phyloP scores from a whole-genome alignment of 1,140 invertebrate genomes.

The Ericerus pela region DNA sequence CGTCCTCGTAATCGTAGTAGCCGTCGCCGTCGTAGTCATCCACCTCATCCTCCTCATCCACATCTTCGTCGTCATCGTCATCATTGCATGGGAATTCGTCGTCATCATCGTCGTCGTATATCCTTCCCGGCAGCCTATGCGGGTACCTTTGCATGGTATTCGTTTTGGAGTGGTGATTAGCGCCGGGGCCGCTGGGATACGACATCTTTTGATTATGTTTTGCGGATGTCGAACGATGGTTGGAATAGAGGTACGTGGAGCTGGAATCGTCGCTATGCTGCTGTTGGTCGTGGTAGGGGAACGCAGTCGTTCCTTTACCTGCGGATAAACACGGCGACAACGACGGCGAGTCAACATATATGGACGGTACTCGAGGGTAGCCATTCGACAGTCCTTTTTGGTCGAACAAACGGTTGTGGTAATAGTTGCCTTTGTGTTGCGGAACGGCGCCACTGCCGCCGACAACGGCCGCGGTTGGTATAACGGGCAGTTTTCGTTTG shows the following conservation, averaged over 20 bases:
- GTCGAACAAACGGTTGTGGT: not conserved
- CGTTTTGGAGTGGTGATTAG: not conserved
- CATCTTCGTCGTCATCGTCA: not conserved
- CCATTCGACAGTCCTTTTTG: not conserved
- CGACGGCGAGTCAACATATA: constrained; percentile 4
- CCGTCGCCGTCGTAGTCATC: not conserved
- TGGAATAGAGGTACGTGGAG: not conserved
- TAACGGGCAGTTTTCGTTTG: not conserved
- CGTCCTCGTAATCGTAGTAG: not conserved
- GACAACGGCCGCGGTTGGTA: not conserved
- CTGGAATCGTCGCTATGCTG: constrained; percentile 1
- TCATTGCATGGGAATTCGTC: constrained; percentile 2
- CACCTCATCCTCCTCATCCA: not conserved
- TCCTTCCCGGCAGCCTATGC: not conserved
- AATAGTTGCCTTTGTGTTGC: not conserved
- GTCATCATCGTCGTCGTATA: constrained; percentile 2
- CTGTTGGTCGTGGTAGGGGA: not conserved
- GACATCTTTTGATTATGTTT: not conserved
- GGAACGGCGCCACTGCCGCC: not conserved
- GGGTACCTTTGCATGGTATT: constrained; percentile 1
- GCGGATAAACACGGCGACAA: constrained; percentile 4
- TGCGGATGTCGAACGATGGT: constrained; percentile 1
- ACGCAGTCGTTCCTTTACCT: not conserved
- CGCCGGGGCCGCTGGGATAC: too few species aligned
- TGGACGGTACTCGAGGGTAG: not conserved